Base-by-base conservation (phyloP, 2,797 vertebrate species). In the Microhierax caerulescens region DNA sequence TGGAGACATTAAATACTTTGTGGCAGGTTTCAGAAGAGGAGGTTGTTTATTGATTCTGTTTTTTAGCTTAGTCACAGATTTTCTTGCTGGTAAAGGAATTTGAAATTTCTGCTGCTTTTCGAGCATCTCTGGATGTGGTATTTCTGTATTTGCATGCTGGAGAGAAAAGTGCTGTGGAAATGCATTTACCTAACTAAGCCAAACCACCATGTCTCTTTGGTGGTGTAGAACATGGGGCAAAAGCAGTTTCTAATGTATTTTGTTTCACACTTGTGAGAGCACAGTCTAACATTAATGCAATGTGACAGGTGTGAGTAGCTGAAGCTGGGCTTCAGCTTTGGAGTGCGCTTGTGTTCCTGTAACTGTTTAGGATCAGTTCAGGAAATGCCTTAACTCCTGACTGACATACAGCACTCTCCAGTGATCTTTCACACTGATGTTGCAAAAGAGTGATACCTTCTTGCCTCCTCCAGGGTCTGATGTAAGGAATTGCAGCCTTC, bases 41-140 rank as follows among this genome's bases (percentile, higher is more conserved):
- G 57, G 34, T 50, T 74, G 30, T 90, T 95, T 95, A 86, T 96
- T 89, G 94, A 93, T 92, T 88, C 30, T 19, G 0, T 2, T 77
- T 89, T 94, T 97, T 77, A 2, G 47, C 95, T 94, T 95, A 95
- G 93, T 96, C 90, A 94, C 68, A 89, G 61, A 65, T 83, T 96
- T 85, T 92, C 80, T 53, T 94, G 64, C 81, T 88, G 72, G 30
- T 45, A 85, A 83, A 95, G 68, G 81, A 91, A n/a, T 94, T 57
- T 92, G 70, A 93, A 85, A 91, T 88, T 87, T 93, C 45, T 89
- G 3, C 68, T 70, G 34, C 19, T 10, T 37, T 87, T 27, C 48
- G 56, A 88, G 54, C 45, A 34, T 77, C 22, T 85, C 72, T 87
- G 43, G 14, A 32, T 79, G 41, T 77, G 48, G 13, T 39, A 34